Evolutionary conservation across 2,888 invertebrate species (phyloP), one percentile per base, ranked within the genome.

Genomic region (Tolmerus cingulatus): DNA sequence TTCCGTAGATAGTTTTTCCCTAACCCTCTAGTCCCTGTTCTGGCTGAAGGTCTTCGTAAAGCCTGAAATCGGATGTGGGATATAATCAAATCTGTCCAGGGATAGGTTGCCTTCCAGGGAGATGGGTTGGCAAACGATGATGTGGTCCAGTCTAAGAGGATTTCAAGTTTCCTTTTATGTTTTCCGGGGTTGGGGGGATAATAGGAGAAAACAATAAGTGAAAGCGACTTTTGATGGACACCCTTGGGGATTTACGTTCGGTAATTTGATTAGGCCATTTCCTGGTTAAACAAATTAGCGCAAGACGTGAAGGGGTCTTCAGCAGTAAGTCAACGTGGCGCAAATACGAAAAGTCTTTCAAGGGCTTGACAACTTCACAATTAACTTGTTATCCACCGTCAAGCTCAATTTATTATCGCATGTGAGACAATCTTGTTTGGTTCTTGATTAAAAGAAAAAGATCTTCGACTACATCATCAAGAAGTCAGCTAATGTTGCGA

Each of bases 251-350:
- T 79, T 46, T 46, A n/a, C 27, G 51, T 79, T 79, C 27, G 51
- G 27, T 79, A 79, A 79, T 79, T 79, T 51, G 79, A 79, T 79
- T 79, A 79, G 30, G 30, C 23, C 79, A 79, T 79, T 79, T 79
- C 55, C 16, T 79, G 51, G 46, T 37, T 51, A 79, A 79, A 51
- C 51, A 79, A 79, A 79, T 79, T 79, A 79, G 51, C 23, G 23
- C 27, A 51, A 66, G 12, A 66, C 12, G 8, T 27, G 1, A 23
- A 66, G 9, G 19, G 12, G 9, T 8, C 4, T 14, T 66, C 66
- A 27, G 27, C 9, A 66, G 12, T 66, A 66, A 66, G 23, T 27
- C 27, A 66, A 66, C 27, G 27, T 9, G 51, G 51, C n/a, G n/a
- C n/a, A 66, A 2, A 23, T 66, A 66, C 23, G 66, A 12, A 66